These are phyloP conservation scores for Corythoichthys haematopterus DNA, from an alignment of 2,113 vertebrate genomes.

Conservation along the genomic window DNA sequence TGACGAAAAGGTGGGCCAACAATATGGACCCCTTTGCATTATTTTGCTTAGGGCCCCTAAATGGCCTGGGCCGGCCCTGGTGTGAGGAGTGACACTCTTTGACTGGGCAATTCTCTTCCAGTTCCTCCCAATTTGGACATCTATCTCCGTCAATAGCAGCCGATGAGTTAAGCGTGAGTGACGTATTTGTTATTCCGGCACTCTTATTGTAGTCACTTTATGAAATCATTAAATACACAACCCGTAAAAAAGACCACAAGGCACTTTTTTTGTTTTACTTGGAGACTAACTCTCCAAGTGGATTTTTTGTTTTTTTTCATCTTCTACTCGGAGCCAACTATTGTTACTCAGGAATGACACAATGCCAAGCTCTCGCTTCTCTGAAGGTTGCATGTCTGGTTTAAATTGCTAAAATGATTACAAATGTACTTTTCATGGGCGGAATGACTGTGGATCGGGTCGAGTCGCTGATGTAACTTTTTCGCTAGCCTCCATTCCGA, in stretches of 20 bases:
- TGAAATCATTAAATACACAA: neutral
- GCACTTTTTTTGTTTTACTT: neutral
- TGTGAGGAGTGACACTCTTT: too few species aligned
- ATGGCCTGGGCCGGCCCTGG: too few species aligned
- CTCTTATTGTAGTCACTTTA: neutral
- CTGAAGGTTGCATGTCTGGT: neutral
- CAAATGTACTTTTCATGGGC: neutral
- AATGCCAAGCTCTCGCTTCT: neutral
- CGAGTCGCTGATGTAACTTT: too few species aligned
- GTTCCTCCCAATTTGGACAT: too few species aligned
- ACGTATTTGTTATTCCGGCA: neutral
- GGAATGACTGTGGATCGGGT: neutral
- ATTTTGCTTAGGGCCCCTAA: too few species aligned
- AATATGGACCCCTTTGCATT: too few species aligned
- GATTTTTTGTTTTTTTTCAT: neutral
- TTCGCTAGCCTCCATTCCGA: conserved; percentile 17
- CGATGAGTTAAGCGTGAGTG: neutral
- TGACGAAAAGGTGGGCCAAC: too few species aligned
- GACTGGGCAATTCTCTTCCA: too few species aligned
- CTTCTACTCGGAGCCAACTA: neutral
- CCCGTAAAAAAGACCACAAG: neutral
- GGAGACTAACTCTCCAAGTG: neutral
- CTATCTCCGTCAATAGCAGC: neutral
- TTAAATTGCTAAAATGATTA: conserved; percentile 14
- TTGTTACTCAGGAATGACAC: neutral